Evolutionary conservation across 2,888 invertebrate species (phyloP), one percentile per base, ranked within the genome.

Genomic region (Pantelozetes paolii): DNA sequence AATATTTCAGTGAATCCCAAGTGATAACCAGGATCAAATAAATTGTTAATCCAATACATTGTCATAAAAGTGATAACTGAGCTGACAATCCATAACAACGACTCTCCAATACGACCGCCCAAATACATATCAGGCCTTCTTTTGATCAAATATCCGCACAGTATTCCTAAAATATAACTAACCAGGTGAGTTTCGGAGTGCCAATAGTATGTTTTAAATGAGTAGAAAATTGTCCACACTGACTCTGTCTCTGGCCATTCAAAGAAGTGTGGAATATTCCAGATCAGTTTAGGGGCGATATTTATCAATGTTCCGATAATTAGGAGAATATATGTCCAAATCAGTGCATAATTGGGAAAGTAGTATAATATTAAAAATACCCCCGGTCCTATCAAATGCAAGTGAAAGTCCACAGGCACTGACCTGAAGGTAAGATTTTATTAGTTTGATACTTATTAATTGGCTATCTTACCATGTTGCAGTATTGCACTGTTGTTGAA

Each of bases 71-170:
- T 42, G 0, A 72, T 13, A 1, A 1, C 18, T 0, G 45, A 5
- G 23, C 26, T 36, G 13, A 62, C 11, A 28, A 75, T 36, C 48
- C 69, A 74, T n/a, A 67, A 9, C 9, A 67, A 18, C 13, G 26
- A 13, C 57, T 75, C 48, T 15, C 36, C 62, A 11, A 75, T 15
- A 32, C 6, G 32, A 2, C 72, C 72, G 20, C 72, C 72, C 13
- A 72, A 20, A 48, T 72, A 72, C 2, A 72, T 9, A 9, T 40
- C 40, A 1, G 75, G 62, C 42, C 62, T 30, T 15, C 70, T 13
- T 1, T 26, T 1, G 23, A 75, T 74, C n/a, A 75, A 23, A 48
- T 54, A 70, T 18, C 73, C 75, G 18, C 36, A 45, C 2, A 75
- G 13, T 6, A 70, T 69, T 30, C 75, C 75, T 1, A 71, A 15